A percentile compares a stretch with the other conserved stretches of the same genome.
Evolutionary conservation across 2,113 vertebrate species (phyloP).

Genomic region (Ameiurus melas): DNA sequence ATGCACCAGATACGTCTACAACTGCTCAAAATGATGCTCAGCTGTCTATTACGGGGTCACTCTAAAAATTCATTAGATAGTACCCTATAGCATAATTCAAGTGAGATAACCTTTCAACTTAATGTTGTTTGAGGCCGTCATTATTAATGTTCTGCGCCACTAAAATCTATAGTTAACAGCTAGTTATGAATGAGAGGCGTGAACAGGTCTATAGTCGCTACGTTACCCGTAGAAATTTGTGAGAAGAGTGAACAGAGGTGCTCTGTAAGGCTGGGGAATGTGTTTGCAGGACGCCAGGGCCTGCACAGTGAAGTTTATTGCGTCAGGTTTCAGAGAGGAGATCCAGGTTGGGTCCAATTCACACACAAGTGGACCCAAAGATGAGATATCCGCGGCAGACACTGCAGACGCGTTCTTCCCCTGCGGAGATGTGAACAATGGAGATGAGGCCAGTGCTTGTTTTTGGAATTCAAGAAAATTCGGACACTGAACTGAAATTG

Average conservation of each 20-base stretch:
- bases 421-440: conserved; percentile 52
- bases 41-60: background rate
- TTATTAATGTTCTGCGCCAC: background rate
- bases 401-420: conserved; percentile 55
- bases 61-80: background rate
- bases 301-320: conserved; percentile 57
- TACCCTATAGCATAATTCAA: background rate
- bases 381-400: conserved; percentile 49
- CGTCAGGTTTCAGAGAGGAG: conserved; percentile 45
- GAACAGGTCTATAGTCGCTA: background rate
- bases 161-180: background rate
- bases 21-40: background rate
- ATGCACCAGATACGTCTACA: background rate
- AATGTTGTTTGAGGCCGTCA: background rate
- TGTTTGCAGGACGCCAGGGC: conserved; percentile 60
- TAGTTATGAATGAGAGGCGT: background rate
- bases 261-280: conserved; percentile 54
- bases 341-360: conserved; percentile 63
- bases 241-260: conserved; percentile 58
- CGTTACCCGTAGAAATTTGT: conserved; percentile 64
- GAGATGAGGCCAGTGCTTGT: background rate
- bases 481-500: background rate
- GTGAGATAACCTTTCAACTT: background rate
- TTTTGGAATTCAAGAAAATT: background rate
- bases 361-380: conserved; percentile 64